These are phyloP conservation scores for Eublepharis macularius DNA, from an alignment of 2,113 vertebrate species.

Conservation along the genomic window DNA sequence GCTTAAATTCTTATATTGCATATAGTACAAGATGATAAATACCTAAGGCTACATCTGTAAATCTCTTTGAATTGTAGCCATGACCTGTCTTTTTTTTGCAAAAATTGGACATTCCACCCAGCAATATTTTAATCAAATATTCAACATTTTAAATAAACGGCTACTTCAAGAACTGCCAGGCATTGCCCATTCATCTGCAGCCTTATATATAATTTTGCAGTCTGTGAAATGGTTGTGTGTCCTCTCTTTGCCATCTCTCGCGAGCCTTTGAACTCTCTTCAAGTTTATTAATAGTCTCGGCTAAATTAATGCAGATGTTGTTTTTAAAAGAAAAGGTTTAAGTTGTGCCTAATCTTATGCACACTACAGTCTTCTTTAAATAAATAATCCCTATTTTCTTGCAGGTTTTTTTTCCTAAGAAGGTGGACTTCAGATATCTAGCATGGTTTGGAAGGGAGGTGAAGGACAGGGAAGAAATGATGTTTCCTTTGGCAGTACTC, in stretches of 20 bases:
- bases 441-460: conserved; percentile 33
- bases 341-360: conserved; percentile 39
- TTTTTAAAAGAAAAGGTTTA: conserved; percentile 35
- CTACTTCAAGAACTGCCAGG: conserved; percentile 80
- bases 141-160: conserved; percentile 92
- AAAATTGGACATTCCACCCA: conserved; percentile 84
- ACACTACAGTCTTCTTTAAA: conserved; percentile 57
- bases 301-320: conserved; percentile 56
- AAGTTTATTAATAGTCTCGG: conserved; percentile 62
- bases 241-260: conserved; percentile 56
- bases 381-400: conserved; percentile 36
- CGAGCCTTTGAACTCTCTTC: conserved; percentile 60
- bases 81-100: conserved; percentile 85
- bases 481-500: conserved; percentile 70
- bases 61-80: conserved; percentile 78
- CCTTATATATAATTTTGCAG: conserved; percentile 58
- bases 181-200: conserved; percentile 87
- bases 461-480: conserved; percentile 17
- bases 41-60: conserved; percentile 84
- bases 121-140: conserved; percentile 88
- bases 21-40: conserved; percentile 56
- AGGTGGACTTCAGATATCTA: conserved; percentile 41
- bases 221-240: conserved; percentile 64
- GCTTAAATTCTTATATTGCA: conserved; percentile 28
- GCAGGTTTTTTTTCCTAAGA: conserved; percentile 43